These are phyloP conservation scores for Saimiri boliviensis DNA, from an alignment of 2,113 vertebrate species.

Conservation along the genomic window DNA sequence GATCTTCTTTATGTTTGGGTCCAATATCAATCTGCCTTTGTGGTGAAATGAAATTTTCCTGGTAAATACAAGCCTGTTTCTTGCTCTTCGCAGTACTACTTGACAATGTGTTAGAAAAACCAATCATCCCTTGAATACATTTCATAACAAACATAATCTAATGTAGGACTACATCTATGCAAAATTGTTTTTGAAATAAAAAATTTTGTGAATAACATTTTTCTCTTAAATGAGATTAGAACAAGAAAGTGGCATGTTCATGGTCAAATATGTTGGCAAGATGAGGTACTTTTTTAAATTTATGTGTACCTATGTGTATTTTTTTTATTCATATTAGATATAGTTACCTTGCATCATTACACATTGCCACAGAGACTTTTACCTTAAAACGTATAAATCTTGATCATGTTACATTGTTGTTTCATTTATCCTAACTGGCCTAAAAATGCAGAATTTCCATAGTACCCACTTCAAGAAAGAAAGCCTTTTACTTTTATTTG, in stretches of 20 bases:
- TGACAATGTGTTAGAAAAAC: neutral
- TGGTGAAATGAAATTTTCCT: neutral
- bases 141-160: neutral
- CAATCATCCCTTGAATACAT: neutral
- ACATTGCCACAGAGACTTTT: neutral
- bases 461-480: neutral
- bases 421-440: neutral
- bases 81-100: neutral
- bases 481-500: neutral
- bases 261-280: neutral
- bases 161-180: neutral
- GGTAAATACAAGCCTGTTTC: neutral
- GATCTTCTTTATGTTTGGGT: neutral
- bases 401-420: neutral
- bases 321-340: constrained; percentile 1
- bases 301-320: neutral
- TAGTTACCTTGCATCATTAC: neutral
- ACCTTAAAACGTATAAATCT: neutral
- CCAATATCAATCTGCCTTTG: neutral
- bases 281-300: neutral
- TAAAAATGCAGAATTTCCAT: neutral
- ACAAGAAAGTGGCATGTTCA: neutral
- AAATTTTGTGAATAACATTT: neutral
- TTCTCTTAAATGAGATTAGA: neutral
- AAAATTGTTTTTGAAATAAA: neutral